phyloP scores from a whole-genome alignment of 1,140 invertebrate genomes.

The Drosophila chauvacae region DNA sequence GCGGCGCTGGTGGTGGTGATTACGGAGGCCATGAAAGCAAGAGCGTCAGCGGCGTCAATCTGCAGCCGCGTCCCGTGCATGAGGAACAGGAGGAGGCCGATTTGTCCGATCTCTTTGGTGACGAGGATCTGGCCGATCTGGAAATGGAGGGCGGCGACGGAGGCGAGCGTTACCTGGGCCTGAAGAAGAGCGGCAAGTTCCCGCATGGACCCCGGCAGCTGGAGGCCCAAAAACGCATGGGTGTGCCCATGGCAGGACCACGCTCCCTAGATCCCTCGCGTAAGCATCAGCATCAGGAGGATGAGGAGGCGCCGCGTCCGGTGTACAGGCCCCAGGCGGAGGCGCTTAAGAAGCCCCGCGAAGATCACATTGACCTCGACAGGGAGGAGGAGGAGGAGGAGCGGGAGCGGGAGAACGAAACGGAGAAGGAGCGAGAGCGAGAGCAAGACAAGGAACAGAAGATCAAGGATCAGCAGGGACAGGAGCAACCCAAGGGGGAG shows the following conservation, averaged over 20 bases:
- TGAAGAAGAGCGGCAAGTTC: slow-evolving; percentile 88
- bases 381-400: slow-evolving; percentile 33
- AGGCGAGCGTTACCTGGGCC: slow-evolving; percentile 74
- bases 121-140: slow-evolving; percentile 74
- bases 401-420: slow-evolving; percentile 26
- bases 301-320: slow-evolving; percentile 59
- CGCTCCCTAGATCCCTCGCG: slow-evolving; percentile 84
- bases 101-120: slow-evolving; percentile 75
- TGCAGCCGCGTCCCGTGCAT: slow-evolving; percentile 77
- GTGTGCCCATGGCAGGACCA: slow-evolving; percentile 86
- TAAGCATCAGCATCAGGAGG: background rate
- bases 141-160: slow-evolving; percentile 67
- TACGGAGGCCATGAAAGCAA: slow-evolving; percentile 72
- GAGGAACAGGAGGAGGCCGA: slow-evolving; percentile 79
- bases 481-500: slow-evolving; percentile 20
- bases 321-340: slow-evolving; percentile 77
- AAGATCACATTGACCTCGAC: slow-evolving; percentile 81
- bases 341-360: slow-evolving; percentile 60
- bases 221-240: slow-evolving; percentile 85
- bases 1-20: slow-evolving; percentile 33
- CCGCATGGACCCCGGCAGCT: slow-evolving; percentile 92
- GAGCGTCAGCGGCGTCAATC: slow-evolving; percentile 49
- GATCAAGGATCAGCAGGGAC: background rate
- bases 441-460: slow-evolving; percentile 4
- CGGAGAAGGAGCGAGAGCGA: slow-evolving; percentile 27